Base-by-base conservation (phyloP, 1,140 invertebrate species). In the Saxidomus purpurata region DNA sequence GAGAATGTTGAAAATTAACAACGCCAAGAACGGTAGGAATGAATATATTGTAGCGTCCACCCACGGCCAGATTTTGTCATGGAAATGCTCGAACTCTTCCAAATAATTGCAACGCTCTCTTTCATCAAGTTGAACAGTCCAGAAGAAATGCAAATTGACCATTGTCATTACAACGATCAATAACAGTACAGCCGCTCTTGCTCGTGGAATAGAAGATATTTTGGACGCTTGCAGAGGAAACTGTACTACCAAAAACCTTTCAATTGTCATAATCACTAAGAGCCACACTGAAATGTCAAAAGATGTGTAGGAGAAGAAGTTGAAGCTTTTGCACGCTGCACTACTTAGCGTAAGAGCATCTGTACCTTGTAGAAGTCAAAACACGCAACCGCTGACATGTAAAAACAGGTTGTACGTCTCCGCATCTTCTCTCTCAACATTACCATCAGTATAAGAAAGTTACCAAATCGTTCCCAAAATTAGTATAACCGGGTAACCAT, bases 221-320 rank as follows among this genome's bases (percentile, higher is more conserved):
- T 77, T 77, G n/a, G 19, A 25, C 19, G 43, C 74, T 25, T 77
- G 74, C 0, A 77, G 25, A 31, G 74, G 74, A 77, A 77, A 77
- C 22, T 15, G 40, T n/a, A 77, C 74, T 1, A 77, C 74, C 1
- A 77, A 28, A 17, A 77, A 77, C 4, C 74, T 13, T 15, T 77
- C 74, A 25, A 77, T 25, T 13, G 74, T 77, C 74, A 52, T 77
- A 17, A 77, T 31, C 13, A 77, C 74, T 11, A 77, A 25, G 6
- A 77, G 74, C 74, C 74, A 77, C 15, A 49, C 74, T 6, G 74
- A 19, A n/a, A 52, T 77, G n/a, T 77, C 43, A 49, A 77, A 77
- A 15, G 28, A 77, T 49, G 74, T 52, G 43, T 77, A 77, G 0
- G 74, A 52, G 43, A 43, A 52, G 43, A 77, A 77, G 28, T 52